Conservation (phyloP, 2,797 vertebrate species). For the Cheirogaleus major region DNA sequence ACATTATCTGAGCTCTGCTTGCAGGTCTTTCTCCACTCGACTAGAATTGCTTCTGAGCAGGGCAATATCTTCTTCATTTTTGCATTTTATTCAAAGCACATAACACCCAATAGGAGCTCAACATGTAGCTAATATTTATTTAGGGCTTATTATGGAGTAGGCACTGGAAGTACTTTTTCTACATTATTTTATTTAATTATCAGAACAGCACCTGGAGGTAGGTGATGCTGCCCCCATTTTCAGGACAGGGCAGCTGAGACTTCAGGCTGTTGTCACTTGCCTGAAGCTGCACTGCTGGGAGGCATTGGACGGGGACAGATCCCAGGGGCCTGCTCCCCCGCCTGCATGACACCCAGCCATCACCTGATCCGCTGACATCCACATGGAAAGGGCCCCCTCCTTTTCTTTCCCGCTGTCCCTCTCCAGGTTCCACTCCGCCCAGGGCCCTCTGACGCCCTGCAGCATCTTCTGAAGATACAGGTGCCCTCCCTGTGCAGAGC, state of each 20-base stretch:
- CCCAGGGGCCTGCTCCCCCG: not conserved
- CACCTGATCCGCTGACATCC: not conserved
- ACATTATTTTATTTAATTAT: slow-evolving; percentile 39
- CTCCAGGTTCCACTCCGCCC: not conserved
- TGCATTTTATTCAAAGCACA: slow-evolving; percentile 9
- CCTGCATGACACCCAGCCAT: too few relatives aligned
- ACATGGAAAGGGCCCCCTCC: not conserved
- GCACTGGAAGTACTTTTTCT: not conserved
- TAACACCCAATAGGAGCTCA: slow-evolving; percentile 6
- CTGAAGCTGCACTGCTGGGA: not conserved
- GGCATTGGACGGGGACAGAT: not conserved
- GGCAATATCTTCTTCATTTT: not conserved
- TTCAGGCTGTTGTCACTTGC: not conserved
- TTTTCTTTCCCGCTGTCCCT: not conserved
- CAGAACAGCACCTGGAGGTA: not conserved
- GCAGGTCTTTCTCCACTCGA: not conserved
- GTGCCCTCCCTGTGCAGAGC: not conserved
- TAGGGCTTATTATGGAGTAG: slow-evolving; percentile 9
- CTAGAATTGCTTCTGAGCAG: not conserved
- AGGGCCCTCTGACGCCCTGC: not conserved
- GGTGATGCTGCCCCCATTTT: not conserved
- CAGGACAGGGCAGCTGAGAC: not conserved
- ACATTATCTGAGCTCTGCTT: not conserved
- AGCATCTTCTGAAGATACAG: not conserved
- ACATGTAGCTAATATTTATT: slow-evolving; percentile 50